Percentiles rank a stretch among this genome's conserved stretches.
Evolutionary conservation across 2,797 vertebrate genomes (phyloP).

Genomic region (Pangasius mekongensis): DNA sequence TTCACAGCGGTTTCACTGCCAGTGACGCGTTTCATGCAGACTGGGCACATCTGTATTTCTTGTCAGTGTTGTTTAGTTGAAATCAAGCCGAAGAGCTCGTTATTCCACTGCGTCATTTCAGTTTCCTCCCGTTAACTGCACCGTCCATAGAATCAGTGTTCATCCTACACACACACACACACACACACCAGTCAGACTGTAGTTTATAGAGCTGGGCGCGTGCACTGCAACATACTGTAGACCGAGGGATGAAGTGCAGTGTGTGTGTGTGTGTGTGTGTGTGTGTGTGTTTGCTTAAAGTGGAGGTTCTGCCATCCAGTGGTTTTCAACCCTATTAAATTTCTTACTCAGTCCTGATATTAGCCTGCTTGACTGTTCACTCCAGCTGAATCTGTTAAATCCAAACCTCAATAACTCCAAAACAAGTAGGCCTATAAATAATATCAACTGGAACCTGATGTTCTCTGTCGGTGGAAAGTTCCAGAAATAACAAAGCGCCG

Average conservation of each 20-base stretch:
- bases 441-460: not conserved
- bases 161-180: not conserved
- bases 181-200: not conserved
- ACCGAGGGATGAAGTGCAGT: not conserved
- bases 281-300: not conserved
- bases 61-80: not conserved
- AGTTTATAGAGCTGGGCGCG: slow-evolving; percentile 5
- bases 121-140: no score
- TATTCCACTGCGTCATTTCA: slow-evolving; percentile 29
- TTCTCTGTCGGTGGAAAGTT: not conserved
- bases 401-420: not conserved
- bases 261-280: not conserved
- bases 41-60: no score
- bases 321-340: not conserved
- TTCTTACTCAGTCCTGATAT: not conserved
- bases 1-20: not conserved
- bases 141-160: not conserved
- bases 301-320: no score
- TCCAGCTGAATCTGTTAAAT: not conserved
- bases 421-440: not conserved
- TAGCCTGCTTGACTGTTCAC: no score
- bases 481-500: not conserved
- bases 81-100: not conserved
- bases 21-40: not conserved
- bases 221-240: not conserved